These are phyloP conservation scores for Muscicapa comitata DNA, from an alignment of 2,797 vertebrate genomes.

Conservation along the genomic window DNA sequence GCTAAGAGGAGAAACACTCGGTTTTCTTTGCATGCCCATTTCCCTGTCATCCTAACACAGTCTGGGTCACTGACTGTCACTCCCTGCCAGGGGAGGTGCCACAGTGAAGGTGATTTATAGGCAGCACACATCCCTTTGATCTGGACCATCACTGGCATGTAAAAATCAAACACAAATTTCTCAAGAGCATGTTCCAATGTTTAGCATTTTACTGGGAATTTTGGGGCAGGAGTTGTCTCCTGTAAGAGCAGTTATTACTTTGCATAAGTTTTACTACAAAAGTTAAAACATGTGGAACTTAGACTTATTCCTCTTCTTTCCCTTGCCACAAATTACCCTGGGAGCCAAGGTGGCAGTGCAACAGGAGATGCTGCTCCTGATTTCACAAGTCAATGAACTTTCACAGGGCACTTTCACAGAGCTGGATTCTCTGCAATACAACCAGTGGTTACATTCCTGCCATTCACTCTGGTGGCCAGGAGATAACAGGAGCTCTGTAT, in stretches of 20 bases:
- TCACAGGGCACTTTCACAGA: background rate
- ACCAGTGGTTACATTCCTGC: background rate
- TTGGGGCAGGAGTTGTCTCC: background rate
- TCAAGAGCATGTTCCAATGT: background rate
- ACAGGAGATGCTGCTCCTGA: background rate
- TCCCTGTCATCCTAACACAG: background rate
- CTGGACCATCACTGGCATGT: accelerated
- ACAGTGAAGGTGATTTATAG: background rate
- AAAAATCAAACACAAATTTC: background rate
- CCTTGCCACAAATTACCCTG: background rate
- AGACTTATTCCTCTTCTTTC: background rate
- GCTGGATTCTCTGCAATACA: background rate
- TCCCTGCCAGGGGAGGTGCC: background rate
- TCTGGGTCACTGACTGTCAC: background rate
- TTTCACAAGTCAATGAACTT: background rate
- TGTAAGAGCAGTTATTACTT: background rate
- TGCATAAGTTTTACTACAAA: background rate
- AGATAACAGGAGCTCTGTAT: background rate
- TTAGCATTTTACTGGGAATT: background rate
- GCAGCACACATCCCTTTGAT: background rate
- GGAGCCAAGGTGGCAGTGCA: background rate
- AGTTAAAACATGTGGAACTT: background rate
- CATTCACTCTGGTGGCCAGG: background rate
- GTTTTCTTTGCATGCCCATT: background rate
- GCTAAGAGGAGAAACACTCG: background rate